Evolutionary conservation across 92 coral and sea anemone species (phyloP), one percentile per base, ranked within the genome.

Genomic region (Phymanthus crucifer): DNA sequence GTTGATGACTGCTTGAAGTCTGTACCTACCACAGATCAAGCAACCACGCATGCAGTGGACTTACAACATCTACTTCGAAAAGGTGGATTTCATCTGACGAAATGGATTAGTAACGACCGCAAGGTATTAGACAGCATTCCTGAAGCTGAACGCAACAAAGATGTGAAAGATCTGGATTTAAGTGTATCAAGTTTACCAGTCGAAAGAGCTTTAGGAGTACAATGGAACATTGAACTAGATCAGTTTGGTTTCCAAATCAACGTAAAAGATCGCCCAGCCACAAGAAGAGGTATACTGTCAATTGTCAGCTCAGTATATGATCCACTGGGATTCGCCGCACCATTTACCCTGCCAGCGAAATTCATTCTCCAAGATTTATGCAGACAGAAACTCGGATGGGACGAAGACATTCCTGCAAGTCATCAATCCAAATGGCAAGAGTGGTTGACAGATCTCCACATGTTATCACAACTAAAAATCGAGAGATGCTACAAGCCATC

Each of bases 261-360:
- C 1, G 52, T 61, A 34, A 87, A 83, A 40, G 73, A 75, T 21
- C 76, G 57, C 40, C 85, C 88, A 12, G 40, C 66, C 12, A 83
- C 91, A 13, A 78, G 85, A 18, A 36, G 88, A 58, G 87, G 91
- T 19, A 64, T 64, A 64, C 0, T 64, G 21, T 64, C 70, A 23
- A 64, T 64, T 26, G 50, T 45, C 16, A 45, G 50, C 16, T 45
- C 50, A 45, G 50, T 45, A 45, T 45, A 45, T 45, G 50, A 86
- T 74, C 85, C 85, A 26, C 72, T 86, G 16, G 86, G 86, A 19
- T 50, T 87, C 35, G 83, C 77, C 32, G 65, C 79, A 21, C 87
- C 90, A 16, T 40, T 87, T 8, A 52, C 76, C 3, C 67, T 87
- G 64, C 83, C 78, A 33, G 87, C 87, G 19, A 87, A 87, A 75